Base-by-base conservation (phyloP, 2,113 vertebrate species). In the Alectura lathami region DNA sequence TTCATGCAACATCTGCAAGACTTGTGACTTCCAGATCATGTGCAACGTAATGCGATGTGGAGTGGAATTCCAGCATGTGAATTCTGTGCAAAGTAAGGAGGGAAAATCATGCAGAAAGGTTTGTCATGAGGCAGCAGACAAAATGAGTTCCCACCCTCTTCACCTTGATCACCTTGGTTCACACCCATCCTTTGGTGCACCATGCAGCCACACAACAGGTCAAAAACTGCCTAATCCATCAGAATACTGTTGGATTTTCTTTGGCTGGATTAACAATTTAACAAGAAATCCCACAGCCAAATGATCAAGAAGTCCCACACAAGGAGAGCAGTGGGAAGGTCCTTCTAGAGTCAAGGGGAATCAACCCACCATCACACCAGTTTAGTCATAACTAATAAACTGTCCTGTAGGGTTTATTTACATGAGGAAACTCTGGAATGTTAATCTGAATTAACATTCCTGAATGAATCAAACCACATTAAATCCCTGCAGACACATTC, bases 401-500 rank as follows among this genome's bases (percentile, higher is more conserved):
- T 68, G 42, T 62, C 38, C 77, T 94, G 73, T 40, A 95, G 51
- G 42, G 76, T 80, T 74, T 72, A 86, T 47, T 47, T 92, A 50
- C 67, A 83, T 13, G 30, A 80, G 54, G 63, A 86, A 90, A 88
- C 56, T 93, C 34, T 30, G 36, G 60, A 84, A 88, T 75, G 21
- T 69, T 78, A 96, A 96, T 96, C 88, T 95, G 94, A 95, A 92
- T 75, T 93, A 94, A 75, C 80, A 77, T 86, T 90, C 88, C 80
- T 36, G 53, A 92, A 95, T 91, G 68, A 96, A 93, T 95, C 69
- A 93, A 95, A 95, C 64, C 73, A 75, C 64, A 72, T 88, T 59
- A 94, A 73, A 95, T 96, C 96, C 92, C 95, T 72, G 76, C 86
- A 95, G 95, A 96, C 86, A 77, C 60, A 78, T 68, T 93, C 83